These are phyloP conservation scores for Betta splendens DNA, from an alignment of 2,797 vertebrate species.

Conservation along the genomic window DNA sequence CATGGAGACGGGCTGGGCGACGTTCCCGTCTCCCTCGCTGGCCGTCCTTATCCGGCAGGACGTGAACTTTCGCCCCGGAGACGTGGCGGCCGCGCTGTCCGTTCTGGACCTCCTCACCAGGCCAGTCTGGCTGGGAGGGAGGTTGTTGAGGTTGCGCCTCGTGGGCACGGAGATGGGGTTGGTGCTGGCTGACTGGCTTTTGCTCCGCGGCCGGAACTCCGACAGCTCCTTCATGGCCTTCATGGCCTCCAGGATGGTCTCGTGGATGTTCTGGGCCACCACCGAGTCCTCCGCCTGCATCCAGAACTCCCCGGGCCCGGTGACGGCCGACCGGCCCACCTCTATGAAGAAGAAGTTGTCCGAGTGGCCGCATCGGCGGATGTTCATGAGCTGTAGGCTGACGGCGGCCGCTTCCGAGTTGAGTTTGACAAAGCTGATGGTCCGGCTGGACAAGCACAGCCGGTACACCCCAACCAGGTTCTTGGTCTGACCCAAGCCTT, in stretches of 20 bases:
- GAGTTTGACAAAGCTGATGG: constrained; percentile 93
- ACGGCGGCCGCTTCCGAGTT: constrained; percentile 93
- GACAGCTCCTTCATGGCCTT: constrained; percentile 95
- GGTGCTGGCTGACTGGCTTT: constrained; percentile 92
- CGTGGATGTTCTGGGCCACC: constrained; percentile 98
- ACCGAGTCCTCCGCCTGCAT: constrained; percentile 98
- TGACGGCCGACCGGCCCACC: constrained; percentile 94
- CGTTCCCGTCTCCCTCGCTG: constrained; percentile 90
- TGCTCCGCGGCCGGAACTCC: constrained; percentile 95
- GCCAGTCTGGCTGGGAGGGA: constrained; percentile 93
- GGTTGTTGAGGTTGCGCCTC: constrained; percentile 88
- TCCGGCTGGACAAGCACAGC: constrained; percentile 91
- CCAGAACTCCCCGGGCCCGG: constrained; percentile 97
- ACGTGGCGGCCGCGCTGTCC: constrained; percentile 86
- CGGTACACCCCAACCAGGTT: constrained; percentile 93
- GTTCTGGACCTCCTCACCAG: constrained; percentile 89
- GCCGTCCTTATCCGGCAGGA: constrained; percentile 89
- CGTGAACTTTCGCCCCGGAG: constrained; percentile 80
- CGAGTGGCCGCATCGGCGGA: constrained; percentile 95
- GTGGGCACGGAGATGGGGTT: constrained; percentile 94
- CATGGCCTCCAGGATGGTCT: constrained; percentile 97
- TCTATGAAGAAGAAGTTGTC: constrained; percentile 99
- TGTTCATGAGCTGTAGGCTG: constrained; percentile 95
- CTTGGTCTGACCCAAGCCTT: constrained; percentile 92
- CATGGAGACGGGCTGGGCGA: constrained; percentile 81